Percentiles rank a stretch among this genome's conserved stretches.
Evolutionary conservation across 2,113 vertebrate species (phyloP).

Genomic region (Mus musculus): GRCm39 chr11:51879001-51879500

Average conservation of each 20-base stretch:
- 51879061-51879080: background rate
- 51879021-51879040: background rate
- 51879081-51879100: background rate
- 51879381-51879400: background rate
- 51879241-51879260: no score
- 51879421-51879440: constrained; percentile 87
- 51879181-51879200: no score
- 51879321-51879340: background rate
- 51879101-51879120: background rate
- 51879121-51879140: background rate
- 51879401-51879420: background rate
- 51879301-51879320: no score
- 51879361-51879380: background rate
- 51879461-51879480: constrained; percentile 99
- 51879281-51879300: no score
- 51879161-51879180: background rate
- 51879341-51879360: background rate
- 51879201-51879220: no score
- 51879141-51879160: background rate
- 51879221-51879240: no score
- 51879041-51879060: background rate
- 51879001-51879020: background rate
- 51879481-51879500: constrained; percentile 99
- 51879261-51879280: no score
- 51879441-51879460: constrained; percentile 99